Conservation (phyloP, 2,797 vertebrate genomes). For the Oryzias dopingdopingensis region DNA sequence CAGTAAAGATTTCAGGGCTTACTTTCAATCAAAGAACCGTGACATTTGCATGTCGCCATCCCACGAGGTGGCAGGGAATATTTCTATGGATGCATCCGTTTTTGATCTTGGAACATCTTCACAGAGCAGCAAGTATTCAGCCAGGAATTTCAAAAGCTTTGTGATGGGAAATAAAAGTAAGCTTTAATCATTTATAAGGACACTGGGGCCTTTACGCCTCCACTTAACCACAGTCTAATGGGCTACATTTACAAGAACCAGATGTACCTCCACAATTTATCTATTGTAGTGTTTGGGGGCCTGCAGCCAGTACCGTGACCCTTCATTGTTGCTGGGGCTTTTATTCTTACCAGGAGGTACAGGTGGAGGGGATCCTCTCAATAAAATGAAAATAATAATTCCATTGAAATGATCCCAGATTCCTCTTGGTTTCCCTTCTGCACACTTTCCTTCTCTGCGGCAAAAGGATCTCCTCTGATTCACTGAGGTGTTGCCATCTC, state of each 20-base stretch:
- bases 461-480: constrained; percentile 50
- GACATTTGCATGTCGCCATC: not conserved
- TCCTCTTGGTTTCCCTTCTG: constrained; percentile 34
- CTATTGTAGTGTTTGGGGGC: constrained; percentile 61
- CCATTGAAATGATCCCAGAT: constrained; percentile 8
- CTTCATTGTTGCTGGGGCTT: constrained; percentile 27
- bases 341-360: constrained; percentile 48
- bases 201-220: constrained; percentile 52
- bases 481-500: constrained; percentile 17
- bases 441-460: constrained; percentile 8
- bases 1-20: too few species aligned
- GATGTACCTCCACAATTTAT: constrained; percentile 73
- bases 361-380: constrained; percentile 18
- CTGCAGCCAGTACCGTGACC: constrained; percentile 41
- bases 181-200: constrained; percentile 56
- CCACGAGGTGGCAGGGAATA: not conserved
- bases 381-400: constrained; percentile 3
- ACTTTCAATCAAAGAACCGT: too few species aligned
- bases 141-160: constrained; percentile 37
- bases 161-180: constrained; percentile 29
- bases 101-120: constrained; percentile 17
- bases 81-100: constrained; percentile 4
- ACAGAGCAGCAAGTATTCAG: constrained; percentile 4
- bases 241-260: constrained; percentile 68
- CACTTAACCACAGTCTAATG: constrained; percentile 50